Evolutionary conservation across 2,113 vertebrate genomes (phyloP).

Genomic region (Emydocephalus ijimae): DNA sequence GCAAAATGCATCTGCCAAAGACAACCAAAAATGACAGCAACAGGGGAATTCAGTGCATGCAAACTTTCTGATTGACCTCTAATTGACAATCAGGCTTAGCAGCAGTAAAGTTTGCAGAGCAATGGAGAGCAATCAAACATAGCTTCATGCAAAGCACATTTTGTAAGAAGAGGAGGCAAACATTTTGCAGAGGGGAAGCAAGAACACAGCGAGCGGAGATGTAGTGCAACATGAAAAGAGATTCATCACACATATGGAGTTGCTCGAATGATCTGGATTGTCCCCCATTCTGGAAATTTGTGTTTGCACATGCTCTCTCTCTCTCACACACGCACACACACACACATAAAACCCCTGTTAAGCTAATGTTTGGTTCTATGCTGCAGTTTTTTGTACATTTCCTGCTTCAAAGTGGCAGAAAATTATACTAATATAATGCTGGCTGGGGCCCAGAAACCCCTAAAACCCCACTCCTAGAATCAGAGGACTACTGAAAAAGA

Average conservation of each 20-base stretch:
- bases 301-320: no score
- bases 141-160: neutral
- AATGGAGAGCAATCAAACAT: neutral
- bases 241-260: neutral
- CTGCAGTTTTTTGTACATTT: neutral
- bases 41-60: neutral
- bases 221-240: neutral
- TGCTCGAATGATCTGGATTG: neutral
- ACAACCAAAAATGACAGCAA: neutral
- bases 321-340: no score
- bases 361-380: neutral
- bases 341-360: neutral
- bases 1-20: neutral
- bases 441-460: neutral
- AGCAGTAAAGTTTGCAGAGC: neutral
- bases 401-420: neutral
- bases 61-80: neutral
- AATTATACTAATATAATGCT: neutral
- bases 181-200: neutral
- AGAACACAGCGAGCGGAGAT: neutral
- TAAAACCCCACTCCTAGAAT: neutral
- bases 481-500: neutral
- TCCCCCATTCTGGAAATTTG: neutral
- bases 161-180: neutral
- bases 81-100: neutral